Conservation (phyloP, 2,113 vertebrate genomes). For the Nyctibius bracteatus region DNA sequence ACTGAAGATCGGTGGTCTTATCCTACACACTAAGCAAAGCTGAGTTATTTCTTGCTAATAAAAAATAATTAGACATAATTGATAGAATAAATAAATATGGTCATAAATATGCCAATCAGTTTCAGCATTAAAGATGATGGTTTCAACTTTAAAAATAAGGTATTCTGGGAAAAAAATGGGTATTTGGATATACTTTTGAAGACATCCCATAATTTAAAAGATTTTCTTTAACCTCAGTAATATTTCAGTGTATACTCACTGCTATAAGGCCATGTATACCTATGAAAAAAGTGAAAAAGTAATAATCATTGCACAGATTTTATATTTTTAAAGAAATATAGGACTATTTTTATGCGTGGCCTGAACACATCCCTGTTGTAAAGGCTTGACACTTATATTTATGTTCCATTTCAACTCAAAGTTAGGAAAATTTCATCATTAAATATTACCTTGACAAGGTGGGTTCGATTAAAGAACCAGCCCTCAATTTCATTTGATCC, state of each 20-base stretch:
- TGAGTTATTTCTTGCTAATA: neutral
- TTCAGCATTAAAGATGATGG: neutral
- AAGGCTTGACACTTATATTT: neutral
- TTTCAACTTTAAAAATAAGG: neutral
- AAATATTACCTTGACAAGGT: conserved; percentile 87
- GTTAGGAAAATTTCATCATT: neutral
- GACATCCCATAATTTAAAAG: neutral
- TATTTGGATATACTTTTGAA: neutral
- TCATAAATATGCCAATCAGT: neutral
- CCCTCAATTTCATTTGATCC: conserved; percentile 90
- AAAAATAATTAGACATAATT: neutral
- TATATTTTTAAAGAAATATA: neutral
- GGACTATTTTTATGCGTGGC: neutral
- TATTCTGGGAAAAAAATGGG: neutral
- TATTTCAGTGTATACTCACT: neutral
- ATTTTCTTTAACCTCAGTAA: neutral
- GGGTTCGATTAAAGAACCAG: conserved; percentile 92
- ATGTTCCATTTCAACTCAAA: neutral
- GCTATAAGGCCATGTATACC: neutral
- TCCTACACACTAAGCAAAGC: neutral
- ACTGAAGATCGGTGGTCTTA: neutral
- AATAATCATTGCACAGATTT: neutral
- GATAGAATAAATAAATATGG: neutral
- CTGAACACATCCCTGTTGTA: neutral
- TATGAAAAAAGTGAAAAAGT: neutral